These are phyloP conservation scores for Pantherophis alleghaniensis DNA, from an alignment of 2,797 vertebrate genomes.

Conservation along the genomic window DNA sequence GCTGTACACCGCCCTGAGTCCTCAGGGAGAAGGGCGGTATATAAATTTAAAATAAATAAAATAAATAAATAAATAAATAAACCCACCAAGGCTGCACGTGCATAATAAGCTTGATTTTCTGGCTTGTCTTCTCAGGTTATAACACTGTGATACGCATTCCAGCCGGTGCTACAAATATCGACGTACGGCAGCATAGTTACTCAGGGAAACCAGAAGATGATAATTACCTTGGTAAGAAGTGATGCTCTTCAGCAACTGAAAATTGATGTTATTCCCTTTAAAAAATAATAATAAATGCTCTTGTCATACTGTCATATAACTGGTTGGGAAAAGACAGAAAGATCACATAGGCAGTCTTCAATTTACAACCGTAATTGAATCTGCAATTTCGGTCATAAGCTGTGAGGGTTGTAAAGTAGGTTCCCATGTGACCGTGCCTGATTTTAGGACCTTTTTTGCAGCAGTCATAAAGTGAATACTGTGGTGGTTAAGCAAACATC, in stretches of 20 bases:
- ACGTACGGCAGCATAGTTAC: conserved; percentile 97
- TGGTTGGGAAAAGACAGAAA: not conserved
- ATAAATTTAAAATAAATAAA: no score
- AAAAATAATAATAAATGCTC: not conserved
- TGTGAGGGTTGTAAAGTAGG: not conserved
- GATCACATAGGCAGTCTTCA: not conserved
- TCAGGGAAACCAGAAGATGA: conserved; percentile 97
- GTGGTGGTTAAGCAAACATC: not conserved
- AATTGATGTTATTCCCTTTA: not conserved
- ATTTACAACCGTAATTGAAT: not conserved
- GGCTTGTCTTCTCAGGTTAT: conserved; percentile 81
- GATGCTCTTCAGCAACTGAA: not conserved
- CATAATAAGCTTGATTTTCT: conserved; percentile 45
- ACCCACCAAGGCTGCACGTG: not conserved
- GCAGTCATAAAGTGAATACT: not conserved
- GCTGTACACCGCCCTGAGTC: no score
- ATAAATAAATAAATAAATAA: no score
- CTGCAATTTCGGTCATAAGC: not conserved
- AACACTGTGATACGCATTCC: conserved; percentile 94
- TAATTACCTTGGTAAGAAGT: conserved; percentile 95
- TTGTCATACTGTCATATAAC: not conserved
- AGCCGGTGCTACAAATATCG: conserved; percentile 95
- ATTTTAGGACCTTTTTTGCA: not conserved
- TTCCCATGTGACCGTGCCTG: not conserved
- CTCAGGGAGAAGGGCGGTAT: no score